Evolutionary conservation across 2,797 vertebrate species (phyloP), one percentile per base, ranked within the genome.

Genomic region (Rhinichthys osculus): DNA sequence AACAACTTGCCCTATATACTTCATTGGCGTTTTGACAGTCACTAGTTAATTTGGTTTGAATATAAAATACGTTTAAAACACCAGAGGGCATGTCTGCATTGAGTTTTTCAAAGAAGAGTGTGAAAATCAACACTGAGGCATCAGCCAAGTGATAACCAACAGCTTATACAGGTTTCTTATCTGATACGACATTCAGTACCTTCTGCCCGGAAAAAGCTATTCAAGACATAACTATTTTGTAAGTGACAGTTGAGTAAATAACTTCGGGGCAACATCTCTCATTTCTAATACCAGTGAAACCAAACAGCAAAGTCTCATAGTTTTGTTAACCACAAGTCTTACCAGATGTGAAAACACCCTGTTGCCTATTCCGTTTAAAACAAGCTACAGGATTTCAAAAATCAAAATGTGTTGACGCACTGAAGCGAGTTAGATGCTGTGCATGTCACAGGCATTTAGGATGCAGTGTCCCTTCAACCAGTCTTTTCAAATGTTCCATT

Each of bases 341-440:
- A 79, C 84, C 77, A 85, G 84, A 79, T 85, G 84, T 85, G 76
- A 80, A 85, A 85, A 64, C 64, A 84, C 69, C 30, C 52, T 44
- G 35, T 79, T 78, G 73, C 64, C 52, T 69, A 52, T 69, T 69
- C 62, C 10, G 4, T 84, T 84, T 69, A 77, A 78, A 84, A 44
- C 44, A 2, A n/a, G 7, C 50, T 44, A 21, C 57, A 42, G 77
- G 33, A 33, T 57, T 81, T 81, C 16, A 59, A 62, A 50, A 72
- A 66, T 80, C 67, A 1, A 40, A 80, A 64, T 33, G 17, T 79
- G 76, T 30, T 67, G 50, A 83, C 3, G 23, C 23, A 57, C 59
- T 57, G 17, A 67, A 30, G 71, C 42, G 40, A 77, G 64, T 40
- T 27, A 84, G 78, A 57, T 57, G 14, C 69, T 59, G 21, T 62